Evolutionary conservation across 1,140 invertebrate species (phyloP).

Genomic region (Oppia nitens): DNA sequence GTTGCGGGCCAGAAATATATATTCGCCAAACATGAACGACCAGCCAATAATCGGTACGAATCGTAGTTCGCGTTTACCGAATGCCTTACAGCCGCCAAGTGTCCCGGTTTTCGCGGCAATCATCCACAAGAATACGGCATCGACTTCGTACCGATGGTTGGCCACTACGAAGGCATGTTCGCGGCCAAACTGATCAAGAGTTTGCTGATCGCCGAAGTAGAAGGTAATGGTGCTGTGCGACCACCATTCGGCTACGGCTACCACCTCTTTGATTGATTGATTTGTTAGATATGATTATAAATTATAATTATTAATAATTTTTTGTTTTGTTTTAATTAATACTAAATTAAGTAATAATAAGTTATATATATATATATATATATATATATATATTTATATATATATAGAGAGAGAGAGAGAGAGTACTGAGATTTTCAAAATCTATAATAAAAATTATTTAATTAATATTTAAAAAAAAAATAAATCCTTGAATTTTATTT

Average conservation of each 20-base stretch:
- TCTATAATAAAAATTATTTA: no score
- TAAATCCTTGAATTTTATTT: no score
- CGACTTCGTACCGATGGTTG: conserved; percentile 89
- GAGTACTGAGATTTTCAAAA: no score
- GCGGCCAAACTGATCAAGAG: conserved; percentile 57
- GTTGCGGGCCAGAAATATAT: conserved; percentile 74
- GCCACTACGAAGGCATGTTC: conserved; percentile 77
- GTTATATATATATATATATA: no score
- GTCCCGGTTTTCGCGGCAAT: conserved; percentile 54
- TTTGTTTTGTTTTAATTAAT: not conserved
- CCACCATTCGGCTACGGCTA: conserved; percentile 87
- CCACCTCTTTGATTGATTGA: no score
- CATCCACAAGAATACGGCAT: conserved; percentile 81
- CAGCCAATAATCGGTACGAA: conserved; percentile 85
- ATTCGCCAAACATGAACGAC: conserved; percentile 84
- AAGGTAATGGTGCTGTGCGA: conserved; percentile 50
- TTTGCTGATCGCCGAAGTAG: conserved; percentile 61
- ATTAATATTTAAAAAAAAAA: no score
- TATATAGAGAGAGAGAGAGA: no score
- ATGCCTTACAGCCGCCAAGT: conserved; percentile 71
- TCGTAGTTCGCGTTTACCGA: conserved; percentile 75
- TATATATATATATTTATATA: no score
- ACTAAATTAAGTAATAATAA: not conserved
- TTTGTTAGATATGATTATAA: no score
- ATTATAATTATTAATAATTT: not conserved